A percentile compares a stretch with the other conserved stretches of the same genome.
phyloP scores from a whole-genome alignment of 2,797 vertebrate genomes.

The Karalla daura region DNA sequence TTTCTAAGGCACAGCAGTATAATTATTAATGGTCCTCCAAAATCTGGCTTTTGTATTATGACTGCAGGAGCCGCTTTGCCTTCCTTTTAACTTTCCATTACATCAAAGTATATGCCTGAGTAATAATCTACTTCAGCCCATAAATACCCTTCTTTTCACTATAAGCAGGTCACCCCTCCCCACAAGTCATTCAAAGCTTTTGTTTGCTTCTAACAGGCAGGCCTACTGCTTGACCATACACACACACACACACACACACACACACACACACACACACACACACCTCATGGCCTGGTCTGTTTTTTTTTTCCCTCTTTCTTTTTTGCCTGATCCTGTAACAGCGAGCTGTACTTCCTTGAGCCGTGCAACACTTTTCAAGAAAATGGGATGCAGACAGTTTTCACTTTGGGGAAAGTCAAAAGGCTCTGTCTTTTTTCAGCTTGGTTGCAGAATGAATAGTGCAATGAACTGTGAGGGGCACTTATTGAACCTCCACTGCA shows the following conservation, averaged over 20 bases:
- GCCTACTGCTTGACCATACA: background rate
- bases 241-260: background rate
- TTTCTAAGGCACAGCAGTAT: slow-evolving; percentile 17
- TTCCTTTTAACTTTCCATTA: slow-evolving; percentile 43
- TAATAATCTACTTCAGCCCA: slow-evolving; percentile 37
- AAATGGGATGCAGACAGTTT: slow-evolving; percentile 63
- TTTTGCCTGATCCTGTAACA: slow-evolving; percentile 32
- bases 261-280: background rate
- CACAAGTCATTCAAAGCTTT: slow-evolving; percentile 44
- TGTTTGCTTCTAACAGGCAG: slow-evolving; percentile 34
- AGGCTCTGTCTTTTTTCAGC: slow-evolving; percentile 54
- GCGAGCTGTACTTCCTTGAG: slow-evolving; percentile 32
- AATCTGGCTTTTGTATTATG: slow-evolving; percentile 30
- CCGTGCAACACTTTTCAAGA: slow-evolving; percentile 50
- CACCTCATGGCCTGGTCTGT: background rate
- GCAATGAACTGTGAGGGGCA: slow-evolving; percentile 73
- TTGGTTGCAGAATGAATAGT: slow-evolving; percentile 71
- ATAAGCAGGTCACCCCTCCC: slow-evolving; percentile 43
- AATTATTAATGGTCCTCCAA: slow-evolving; percentile 21
- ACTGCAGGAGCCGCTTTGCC: slow-evolving; percentile 38
- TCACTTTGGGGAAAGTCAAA: slow-evolving; percentile 77
- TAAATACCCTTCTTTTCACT: slow-evolving; percentile 43
- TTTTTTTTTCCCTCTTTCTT: too few relatives aligned
- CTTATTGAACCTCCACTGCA: slow-evolving; percentile 73
- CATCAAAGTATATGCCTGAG: slow-evolving; percentile 36